phyloP scores from a whole-genome alignment of 2,113 vertebrate species.

The Tupaia tana region DNA sequence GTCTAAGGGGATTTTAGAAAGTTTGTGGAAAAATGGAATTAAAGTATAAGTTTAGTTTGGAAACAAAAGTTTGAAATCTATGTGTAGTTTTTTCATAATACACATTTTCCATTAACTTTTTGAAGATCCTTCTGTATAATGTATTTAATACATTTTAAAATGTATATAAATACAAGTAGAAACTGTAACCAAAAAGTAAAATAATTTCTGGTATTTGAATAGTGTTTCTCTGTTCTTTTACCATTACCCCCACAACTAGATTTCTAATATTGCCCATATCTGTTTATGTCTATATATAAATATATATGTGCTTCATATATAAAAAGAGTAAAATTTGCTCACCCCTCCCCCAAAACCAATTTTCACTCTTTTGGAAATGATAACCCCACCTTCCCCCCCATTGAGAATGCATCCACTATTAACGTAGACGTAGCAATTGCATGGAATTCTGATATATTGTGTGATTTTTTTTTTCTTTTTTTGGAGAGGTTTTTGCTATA shows the following conservation, averaged over 20 bases:
- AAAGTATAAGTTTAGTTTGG: no score
- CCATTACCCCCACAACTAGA: neutral
- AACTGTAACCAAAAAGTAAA: constrained; percentile 7
- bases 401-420: neutral
- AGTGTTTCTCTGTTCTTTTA: neutral
- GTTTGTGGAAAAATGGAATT: no score
- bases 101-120: no score
- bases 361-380: neutral
- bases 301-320: neutral
- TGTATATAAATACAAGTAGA: neutral
- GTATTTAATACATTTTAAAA: neutral
- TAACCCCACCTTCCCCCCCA: fast-evolving
- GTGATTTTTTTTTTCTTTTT: no score
- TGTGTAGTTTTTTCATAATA: no score
- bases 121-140: no score
- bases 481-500: no score
- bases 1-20: no score
- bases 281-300: neutral
- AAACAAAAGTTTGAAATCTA: no score
- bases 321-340: neutral
- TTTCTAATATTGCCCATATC: neutral
- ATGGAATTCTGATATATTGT: neutral
- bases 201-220: neutral
- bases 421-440: neutral
- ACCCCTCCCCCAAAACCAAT: neutral